Percentiles rank a stretch among this genome's conserved stretches.
Conservation (phyloP, 2,888 invertebrate species). For the Dryococelus australis region DNA sequence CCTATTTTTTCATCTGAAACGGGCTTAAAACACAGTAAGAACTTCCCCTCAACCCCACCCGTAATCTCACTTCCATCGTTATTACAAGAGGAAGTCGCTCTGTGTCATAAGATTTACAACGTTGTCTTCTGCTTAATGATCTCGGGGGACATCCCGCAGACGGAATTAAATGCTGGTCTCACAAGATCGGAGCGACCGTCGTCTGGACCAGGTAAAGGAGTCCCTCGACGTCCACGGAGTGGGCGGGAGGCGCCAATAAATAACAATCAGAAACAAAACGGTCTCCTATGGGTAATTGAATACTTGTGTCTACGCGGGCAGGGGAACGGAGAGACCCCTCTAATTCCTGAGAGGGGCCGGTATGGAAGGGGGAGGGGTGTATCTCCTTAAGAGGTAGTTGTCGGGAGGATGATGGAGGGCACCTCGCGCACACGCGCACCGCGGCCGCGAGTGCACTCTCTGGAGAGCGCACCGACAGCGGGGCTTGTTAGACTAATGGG, state of each 20-base stretch:
- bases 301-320: not conserved
- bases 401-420: not conserved
- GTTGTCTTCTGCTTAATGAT: too few relatives aligned
- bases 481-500: not conserved
- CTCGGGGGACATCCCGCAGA: too few relatives aligned
- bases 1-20: too few relatives aligned
- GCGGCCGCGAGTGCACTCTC: not conserved
- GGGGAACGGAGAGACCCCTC: not conserved
- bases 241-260: not conserved
- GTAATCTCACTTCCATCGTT: too few relatives aligned
- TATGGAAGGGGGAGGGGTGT: not conserved
- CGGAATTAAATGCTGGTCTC: too few relatives aligned
- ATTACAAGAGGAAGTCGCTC: too few relatives aligned
- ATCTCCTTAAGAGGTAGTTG: not conserved
- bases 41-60: too few relatives aligned
- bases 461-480: not conserved
- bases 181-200: too few relatives aligned
- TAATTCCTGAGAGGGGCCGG: not conserved
- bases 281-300: not conserved
- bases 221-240: too few relatives aligned
- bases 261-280: conserved; percentile 1
- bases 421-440: not conserved
- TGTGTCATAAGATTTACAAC: too few relatives aligned
- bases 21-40: too few relatives aligned
- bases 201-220: too few relatives aligned